phyloP scores from a whole-genome alignment of 1,140 invertebrate species.

The Drosophila quadrilineata region DNA sequence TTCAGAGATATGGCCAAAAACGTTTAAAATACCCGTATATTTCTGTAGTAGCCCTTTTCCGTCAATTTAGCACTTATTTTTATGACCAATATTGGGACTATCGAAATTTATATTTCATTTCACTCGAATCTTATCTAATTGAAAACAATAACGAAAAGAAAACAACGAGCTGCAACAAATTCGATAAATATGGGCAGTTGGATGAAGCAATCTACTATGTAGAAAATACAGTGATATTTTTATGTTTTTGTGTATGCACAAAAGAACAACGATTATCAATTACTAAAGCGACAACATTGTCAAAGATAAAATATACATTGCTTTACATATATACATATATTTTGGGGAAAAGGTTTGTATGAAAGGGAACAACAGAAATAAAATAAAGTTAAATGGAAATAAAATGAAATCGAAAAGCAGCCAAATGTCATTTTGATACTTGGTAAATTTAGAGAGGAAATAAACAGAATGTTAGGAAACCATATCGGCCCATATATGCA shows the following conservation, averaged over 20 bases:
- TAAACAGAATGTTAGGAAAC: slow-evolving; percentile 16
- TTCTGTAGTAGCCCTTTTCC: no score
- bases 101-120: slow-evolving; percentile 9
- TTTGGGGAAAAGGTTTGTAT: slow-evolving; percentile 39
- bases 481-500: slow-evolving; percentile 14
- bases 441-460: slow-evolving; percentile 56
- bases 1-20: no score
- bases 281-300: slow-evolving; percentile 19
- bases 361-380: slow-evolving; percentile 26
- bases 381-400: slow-evolving; percentile 10
- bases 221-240: slow-evolving; percentile 16
- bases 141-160: slow-evolving; percentile 3
- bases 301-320: slow-evolving; percentile 8
- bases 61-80: slow-evolving; percentile 22
- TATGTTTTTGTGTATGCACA: slow-evolving; percentile 36
- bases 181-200: slow-evolving; percentile 18
- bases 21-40: no score
- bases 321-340: background rate
- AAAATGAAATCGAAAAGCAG: slow-evolving; percentile 5
- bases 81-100: slow-evolving; percentile 6
- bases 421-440: slow-evolving; percentile 56
- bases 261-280: slow-evolving; percentile 34
- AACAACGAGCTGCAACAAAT: slow-evolving; percentile 14
- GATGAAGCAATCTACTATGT: slow-evolving; percentile 2
- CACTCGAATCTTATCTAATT: background rate